phyloP scores from a whole-genome alignment of 1,140 invertebrate genomes.

The Bilobella aurantiaca region DNA sequence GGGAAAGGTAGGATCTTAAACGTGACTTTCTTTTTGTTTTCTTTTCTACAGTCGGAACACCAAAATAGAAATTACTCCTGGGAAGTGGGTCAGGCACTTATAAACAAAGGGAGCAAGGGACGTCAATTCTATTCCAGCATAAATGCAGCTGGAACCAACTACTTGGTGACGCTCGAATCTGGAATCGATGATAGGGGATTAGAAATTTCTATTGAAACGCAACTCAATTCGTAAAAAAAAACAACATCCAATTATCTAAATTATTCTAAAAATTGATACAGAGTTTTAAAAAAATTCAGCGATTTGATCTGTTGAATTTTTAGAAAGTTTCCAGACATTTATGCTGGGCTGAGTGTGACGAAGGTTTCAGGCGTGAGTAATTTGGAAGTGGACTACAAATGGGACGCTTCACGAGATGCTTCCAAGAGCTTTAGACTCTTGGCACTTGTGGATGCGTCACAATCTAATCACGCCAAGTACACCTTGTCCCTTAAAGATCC shows the following conservation, averaged over 20 bases:
- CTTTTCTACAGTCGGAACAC: conserved; percentile 23
- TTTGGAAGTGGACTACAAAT: conserved; percentile 24
- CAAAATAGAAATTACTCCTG: conserved; percentile 10
- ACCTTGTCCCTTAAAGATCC: conserved; percentile 15
- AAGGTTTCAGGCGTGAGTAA: conserved; percentile 21
- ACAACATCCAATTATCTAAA: background rate
- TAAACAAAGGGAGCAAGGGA: conserved; percentile 7
- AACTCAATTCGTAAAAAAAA: conserved; percentile 21
- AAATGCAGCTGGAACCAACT: conserved; percentile 5
- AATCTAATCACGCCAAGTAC: background rate
- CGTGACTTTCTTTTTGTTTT: background rate
- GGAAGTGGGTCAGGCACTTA: conserved; percentile 20
- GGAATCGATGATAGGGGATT: conserved; percentile 22
- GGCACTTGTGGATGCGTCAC: conserved; percentile 16
- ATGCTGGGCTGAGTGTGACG: conserved; percentile 15
- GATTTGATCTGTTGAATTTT: conserved; percentile 16
- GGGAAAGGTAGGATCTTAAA: background rate
- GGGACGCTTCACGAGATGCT: conserved; percentile 21
- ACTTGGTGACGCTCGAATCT: conserved; percentile 20
- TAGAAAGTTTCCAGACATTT: conserved; percentile 29
- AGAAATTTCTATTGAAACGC: conserved; percentile 16
- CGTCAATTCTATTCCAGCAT: conserved; percentile 19
- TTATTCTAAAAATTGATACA: background rate
- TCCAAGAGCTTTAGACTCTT: conserved; percentile 25
- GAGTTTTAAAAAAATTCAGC: background rate